phyloP scores from a whole-genome alignment of 1,140 invertebrate species.

The Bombus impatiens region DNA sequence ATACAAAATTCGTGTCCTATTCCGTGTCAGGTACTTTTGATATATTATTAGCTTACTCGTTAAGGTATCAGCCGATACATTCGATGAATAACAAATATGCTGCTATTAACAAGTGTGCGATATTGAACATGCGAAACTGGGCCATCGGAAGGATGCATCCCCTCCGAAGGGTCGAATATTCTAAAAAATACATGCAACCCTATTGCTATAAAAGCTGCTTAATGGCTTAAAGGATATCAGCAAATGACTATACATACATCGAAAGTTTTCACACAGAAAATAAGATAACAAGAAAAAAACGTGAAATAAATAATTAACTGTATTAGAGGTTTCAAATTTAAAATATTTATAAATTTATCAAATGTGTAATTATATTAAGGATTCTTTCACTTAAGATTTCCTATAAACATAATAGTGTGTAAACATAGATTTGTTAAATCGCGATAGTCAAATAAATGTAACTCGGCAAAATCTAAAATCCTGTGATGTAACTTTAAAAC shows the following conservation, averaged over 20 bases:
- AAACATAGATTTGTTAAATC: too few species aligned
- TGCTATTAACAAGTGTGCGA: not conserved
- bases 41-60: constrained; percentile 35
- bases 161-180: too few species aligned
- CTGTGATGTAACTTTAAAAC: too few species aligned
- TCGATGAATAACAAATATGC: constrained; percentile 35
- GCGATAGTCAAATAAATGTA: too few species aligned
- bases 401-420: too few species aligned
- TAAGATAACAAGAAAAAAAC: not conserved
- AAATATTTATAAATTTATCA: not conserved
- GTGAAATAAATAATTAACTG: not conserved
- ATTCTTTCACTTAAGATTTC: too few species aligned
- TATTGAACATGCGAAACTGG: constrained; percentile 8
- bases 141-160: not conserved
- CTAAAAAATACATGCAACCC: not conserved
- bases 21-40: not conserved
- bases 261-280: too few species aligned
- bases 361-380: too few species aligned
- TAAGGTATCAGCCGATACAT: constrained; percentile 29
- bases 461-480: too few species aligned
- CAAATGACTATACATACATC: not conserved
- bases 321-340: not conserved
- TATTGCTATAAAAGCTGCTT: constrained; percentile 5
- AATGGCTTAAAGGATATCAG: constrained; percentile 29
- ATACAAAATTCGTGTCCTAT: constrained; percentile 3